Base-by-base conservation (phyloP, 2,113 vertebrate species). In the Chionomys nivalis region DNA sequence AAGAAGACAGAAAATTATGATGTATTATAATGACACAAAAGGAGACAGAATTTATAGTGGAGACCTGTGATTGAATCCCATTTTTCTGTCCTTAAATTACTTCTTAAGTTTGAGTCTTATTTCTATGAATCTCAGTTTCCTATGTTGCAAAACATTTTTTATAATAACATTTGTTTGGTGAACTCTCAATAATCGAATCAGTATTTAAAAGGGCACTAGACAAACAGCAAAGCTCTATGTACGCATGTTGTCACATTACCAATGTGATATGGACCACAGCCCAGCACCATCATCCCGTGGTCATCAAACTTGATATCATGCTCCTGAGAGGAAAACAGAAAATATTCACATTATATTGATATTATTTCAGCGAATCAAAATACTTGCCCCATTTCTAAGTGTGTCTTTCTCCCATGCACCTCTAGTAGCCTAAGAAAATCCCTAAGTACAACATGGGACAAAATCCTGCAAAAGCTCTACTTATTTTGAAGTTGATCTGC, bases 231-330 rank as follows among this genome's bases (percentile, higher is more conserved):
- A 89, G 47, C 66, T 17, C 19, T 61, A 47, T 81, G 6, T 58
- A 97, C 83, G 1, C 65, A 75, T 87, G 88, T 31, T 95, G 95
- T 76, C 61, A 97, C 93, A 98, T 99, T 98, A 99, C 99, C 99
- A 94, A 99, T 99, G 97, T 99, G 99, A 97, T 99, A 99, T 0
- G 99, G 99, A 91, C 99, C 99, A 98, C 99, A 99, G 90, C 99
- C 99, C 95, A 99, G 97, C 96, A 99, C 99, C 99, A 99, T 99
- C 94, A 99, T 98, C 96, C 99, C 99, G 79, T 98, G 98, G 92
- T 99, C 99, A 97, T 98, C 98, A 98, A 99, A 99, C 76, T 99
- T 99, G 98, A 99, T 96, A 96, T 99, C 99, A 0, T 99, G 99
- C 87, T 99, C 99, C 99, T 99, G 90, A 95, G 93, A 23, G 7